phyloP scores from a whole-genome alignment of 2,113 vertebrate genomes.

The Sturnira hondurensis region DNA sequence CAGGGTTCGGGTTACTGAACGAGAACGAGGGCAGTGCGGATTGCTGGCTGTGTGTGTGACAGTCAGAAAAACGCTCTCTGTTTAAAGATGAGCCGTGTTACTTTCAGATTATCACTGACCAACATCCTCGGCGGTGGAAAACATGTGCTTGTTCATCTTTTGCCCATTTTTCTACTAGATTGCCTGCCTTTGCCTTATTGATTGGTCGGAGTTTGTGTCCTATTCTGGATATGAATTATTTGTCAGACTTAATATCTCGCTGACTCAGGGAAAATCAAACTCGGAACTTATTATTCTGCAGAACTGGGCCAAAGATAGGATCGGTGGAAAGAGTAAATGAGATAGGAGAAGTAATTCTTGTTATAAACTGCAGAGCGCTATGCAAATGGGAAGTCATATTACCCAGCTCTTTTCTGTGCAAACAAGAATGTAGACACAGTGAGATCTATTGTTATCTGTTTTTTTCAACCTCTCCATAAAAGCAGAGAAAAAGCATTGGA shows the following conservation, averaged over 20 bases:
- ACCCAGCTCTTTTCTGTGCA: background rate
- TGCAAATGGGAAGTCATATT: constrained; percentile 29
- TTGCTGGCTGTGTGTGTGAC: background rate
- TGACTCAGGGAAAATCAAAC: constrained; percentile 24
- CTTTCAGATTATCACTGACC: background rate
- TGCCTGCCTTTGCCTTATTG: background rate
- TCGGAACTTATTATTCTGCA: constrained; percentile 21
- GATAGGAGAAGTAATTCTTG: constrained; percentile 19
- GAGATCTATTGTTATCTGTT: background rate
- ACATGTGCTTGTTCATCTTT: background rate
- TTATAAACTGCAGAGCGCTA: background rate
- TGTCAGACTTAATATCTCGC: background rate
- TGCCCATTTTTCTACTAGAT: background rate
- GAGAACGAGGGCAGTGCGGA: background rate
- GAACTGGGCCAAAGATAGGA: constrained; percentile 29
- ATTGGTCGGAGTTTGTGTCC: background rate
- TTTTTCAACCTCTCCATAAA: background rate
- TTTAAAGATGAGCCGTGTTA: background rate
- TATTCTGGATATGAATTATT: background rate
- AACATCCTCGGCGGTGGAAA: background rate
- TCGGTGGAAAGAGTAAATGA: background rate
- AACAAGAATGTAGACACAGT: background rate
- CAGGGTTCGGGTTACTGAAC: background rate
- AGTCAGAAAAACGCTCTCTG: background rate
- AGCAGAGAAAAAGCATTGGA: background rate